Evolutionary conservation across 2,888 invertebrate genomes (phyloP), one percentile per base, ranked within the genome.

Genomic region (Gymnosoma rotundatum): DNA sequence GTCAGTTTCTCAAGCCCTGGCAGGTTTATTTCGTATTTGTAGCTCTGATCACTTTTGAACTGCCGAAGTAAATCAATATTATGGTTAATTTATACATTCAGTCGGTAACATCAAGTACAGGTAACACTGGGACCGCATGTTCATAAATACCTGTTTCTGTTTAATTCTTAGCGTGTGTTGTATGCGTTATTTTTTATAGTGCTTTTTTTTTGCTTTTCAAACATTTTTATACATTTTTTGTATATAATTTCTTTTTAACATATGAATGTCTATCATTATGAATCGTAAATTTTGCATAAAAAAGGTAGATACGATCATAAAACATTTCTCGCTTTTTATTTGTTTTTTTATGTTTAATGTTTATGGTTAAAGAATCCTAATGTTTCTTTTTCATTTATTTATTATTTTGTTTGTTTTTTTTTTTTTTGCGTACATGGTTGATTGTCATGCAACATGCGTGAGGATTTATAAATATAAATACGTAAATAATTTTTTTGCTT

Each of bases 251-350:
- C 36, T 36, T 50, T 74, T 36, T 48, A 21, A 63, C 38, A 67
- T 58, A 50, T 64, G 78, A 63, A 67, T 78, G 52, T 63, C 78
- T 74, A 74, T 66, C 78, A 75, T 84, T 80, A 74, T 69, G 73
- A 78, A 84, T 84, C 73, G 83, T 78, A 80, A 78, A 84, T 80
- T 84, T 78, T 76, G 80, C 83, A 73, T 84, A 84, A 76, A 81
- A 74, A 78, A 67, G 75, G 70, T 78, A 63, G 78, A 69, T 69
- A 61, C 36, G 54, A 56, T 20, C 64, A 75, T 70, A 78, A 78
- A 78, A 63, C 48, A 78, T 78, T 78, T 70, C 63, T 36, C 63
- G 36, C 21, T 36, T 36, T 52, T 36, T 36, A 1, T 66, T 56
- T 0, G 21, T 45, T 16, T 20, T 36, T 21, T 54, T 38, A 32